Evolutionary conservation across 2,797 vertebrate genomes (phyloP).

Genomic region (Silurus lanzhouensis): DNA sequence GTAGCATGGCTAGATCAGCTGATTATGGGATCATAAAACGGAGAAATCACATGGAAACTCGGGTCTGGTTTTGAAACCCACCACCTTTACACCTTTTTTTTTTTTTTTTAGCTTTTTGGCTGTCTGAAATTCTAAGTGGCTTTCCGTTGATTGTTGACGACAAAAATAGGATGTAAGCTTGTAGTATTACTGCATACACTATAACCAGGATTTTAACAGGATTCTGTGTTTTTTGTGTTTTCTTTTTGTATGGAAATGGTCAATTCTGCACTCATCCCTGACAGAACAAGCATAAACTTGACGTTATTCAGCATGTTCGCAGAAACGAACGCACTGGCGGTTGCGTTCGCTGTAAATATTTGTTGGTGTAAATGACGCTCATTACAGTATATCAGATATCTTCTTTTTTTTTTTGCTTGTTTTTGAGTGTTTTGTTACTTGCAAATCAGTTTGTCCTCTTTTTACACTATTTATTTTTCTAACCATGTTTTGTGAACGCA

Average conservation of each 20-base stretch:
- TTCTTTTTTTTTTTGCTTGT: background rate
- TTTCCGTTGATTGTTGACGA: background rate
- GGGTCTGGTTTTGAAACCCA: background rate
- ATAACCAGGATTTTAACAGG: background rate
- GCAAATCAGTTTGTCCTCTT: slow-evolving; percentile 21
- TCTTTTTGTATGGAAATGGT: background rate
- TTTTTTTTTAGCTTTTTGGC: too few species aligned
- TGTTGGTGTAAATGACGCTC: slow-evolving; percentile 1
- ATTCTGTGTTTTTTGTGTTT: background rate
- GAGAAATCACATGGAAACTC: background rate
- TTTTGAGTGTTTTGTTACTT: background rate
- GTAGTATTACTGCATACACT: background rate
- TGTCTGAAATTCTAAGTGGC: background rate
- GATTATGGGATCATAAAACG: background rate
- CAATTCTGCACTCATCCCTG: background rate
- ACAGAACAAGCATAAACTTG: background rate
- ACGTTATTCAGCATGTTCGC: background rate
- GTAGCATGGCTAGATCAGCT: background rate
- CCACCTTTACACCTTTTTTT: background rate
- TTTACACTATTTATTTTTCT: slow-evolving; percentile 26
- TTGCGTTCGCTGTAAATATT: slow-evolving; percentile 26
- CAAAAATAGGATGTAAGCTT: too few species aligned
- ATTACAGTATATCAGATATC: background rate
- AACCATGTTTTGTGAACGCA: slow-evolving; percentile 26
- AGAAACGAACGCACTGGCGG: background rate